Conservation (phyloP, 1,140 invertebrate species). For the Drosophila pandora region DNA sequence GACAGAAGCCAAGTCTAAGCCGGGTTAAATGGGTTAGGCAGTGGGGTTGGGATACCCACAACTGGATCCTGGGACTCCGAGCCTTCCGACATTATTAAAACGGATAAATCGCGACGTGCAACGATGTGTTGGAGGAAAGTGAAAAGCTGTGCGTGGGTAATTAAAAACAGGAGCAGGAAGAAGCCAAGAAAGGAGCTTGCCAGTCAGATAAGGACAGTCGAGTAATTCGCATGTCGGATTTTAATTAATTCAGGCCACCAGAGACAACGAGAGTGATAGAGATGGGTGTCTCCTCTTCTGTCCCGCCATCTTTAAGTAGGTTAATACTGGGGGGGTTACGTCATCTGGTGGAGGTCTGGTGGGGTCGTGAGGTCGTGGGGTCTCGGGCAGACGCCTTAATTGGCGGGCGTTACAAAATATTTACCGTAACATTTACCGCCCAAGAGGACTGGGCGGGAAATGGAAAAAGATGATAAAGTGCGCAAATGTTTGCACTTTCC, state of each 20-base stretch:
- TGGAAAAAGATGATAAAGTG: conserved; percentile 79
- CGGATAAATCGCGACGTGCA: conserved; percentile 76
- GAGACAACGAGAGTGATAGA: conserved; percentile 22
- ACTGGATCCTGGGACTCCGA: neutral
- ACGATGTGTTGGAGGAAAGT: conserved; percentile 70
- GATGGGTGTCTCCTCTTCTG: conserved; percentile 33
- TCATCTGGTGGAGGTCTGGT: neutral
- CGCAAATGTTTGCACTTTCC: conserved; percentile 81
- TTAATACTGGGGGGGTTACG: conserved; percentile 50
- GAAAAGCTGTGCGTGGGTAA: conserved; percentile 80
- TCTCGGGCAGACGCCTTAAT: conserved; percentile 60
- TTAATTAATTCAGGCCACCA: conserved; percentile 73
- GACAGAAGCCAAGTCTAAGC: conserved; percentile 21
- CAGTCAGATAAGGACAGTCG: conserved; percentile 43
- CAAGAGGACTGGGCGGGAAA: conserved; percentile 32
- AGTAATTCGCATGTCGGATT: conserved; percentile 78
- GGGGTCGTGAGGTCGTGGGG: neutral
- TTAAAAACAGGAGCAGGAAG: conserved; percentile 53
- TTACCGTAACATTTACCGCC: conserved; percentile 64
- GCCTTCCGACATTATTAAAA: conserved; percentile 67
- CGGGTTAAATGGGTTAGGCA: conserved; percentile 6
- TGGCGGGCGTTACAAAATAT: conserved; percentile 79
- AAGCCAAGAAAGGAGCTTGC: conserved; percentile 21
- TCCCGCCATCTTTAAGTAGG: conserved; percentile 56
- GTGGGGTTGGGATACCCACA: too few relatives aligned